These are phyloP conservation scores for Calosoma granatense DNA, from an alignment of 1,140 invertebrate species.

Conservation along the genomic window DNA sequence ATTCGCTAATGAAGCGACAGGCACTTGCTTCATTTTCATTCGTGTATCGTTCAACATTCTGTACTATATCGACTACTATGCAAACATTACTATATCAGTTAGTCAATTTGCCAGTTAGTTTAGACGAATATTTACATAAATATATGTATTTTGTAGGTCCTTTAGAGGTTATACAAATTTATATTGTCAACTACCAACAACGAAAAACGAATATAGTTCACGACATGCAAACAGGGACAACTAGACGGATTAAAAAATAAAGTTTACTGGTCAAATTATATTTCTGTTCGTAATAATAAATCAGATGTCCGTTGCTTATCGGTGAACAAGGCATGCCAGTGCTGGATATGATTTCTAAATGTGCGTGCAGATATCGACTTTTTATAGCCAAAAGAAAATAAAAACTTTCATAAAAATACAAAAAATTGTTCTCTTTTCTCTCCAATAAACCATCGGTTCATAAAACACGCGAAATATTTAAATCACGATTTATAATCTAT, in stretches of 20 bases:
- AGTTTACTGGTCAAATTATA: background rate
- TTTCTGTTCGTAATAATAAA: constrained; percentile 3
- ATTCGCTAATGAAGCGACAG: too few relatives aligned
- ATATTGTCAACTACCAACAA: background rate
- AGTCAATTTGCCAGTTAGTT: background rate
- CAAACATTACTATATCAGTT: too few relatives aligned
- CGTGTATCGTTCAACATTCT: too few relatives aligned
- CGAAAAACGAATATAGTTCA: background rate
- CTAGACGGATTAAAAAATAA: background rate
- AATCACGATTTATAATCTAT: background rate
- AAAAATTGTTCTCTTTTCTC: too few relatives aligned
- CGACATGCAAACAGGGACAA: background rate
- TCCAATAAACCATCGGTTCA: too few relatives aligned
- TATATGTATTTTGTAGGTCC: too few relatives aligned
- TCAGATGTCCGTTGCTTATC: background rate
- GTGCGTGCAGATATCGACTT: constrained; percentile 7
- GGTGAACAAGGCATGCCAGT: background rate
- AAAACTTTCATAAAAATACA: constrained; percentile 4
- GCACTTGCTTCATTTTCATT: too few relatives aligned
- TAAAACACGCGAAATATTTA: background rate
- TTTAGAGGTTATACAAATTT: too few relatives aligned
- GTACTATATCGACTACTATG: too few relatives aligned
- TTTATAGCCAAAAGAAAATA: constrained; percentile 3
- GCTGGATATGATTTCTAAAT: background rate
- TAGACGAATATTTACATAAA: background rate